Evolutionary conservation across 2,113 vertebrate genomes (phyloP), one percentile per base, ranked within the genome.

Genomic region (Willisornis vidua): DNA sequence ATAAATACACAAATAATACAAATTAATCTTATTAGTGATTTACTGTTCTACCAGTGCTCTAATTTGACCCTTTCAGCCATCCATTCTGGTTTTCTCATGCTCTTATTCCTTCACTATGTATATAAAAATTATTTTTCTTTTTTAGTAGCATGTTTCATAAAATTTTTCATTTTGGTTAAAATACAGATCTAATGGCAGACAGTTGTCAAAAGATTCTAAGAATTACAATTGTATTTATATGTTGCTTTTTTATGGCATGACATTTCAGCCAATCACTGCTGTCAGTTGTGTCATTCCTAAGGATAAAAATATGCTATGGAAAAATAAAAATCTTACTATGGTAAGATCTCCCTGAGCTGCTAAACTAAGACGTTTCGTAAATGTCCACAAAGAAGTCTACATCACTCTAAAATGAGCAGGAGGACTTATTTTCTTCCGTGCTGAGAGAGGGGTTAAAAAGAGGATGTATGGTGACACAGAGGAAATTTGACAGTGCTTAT

Each of bases 401-500:
- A 73, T 66, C 48, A 74, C 41, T 94, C 91, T 76, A 80, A 91
- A 96, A 92, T 77, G 58, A 77, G 33, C 43, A 52, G 7, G 65
- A 88, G 80, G 65, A 71, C 14, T 58, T 61, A n/a, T 48, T 87
- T 82, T 63, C 57, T 72, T 89, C 65, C 82, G 48, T 94, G 71
- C 78, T 82, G 72, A 84, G 71, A 72, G 81, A 87, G 58, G 75
- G 17, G 35, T 55, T 73, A 82, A 88, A 87, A 94, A 85, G 59
- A 87, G 87, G 80, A 80, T 73, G 37, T 72, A 84, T 87, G 68
- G 87, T 74, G 86, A 92, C 71, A 93, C 68, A 89, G 41, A 88
- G 51, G 87, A 96, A 93, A 93, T 96, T 94, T 96, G 93, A 97
- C 92, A 97, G 70, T 89, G 83, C 92, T 97, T 93, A 93, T 97